These are phyloP conservation scores for Selenia dentaria DNA, from an alignment of 2,888 invertebrate species.

Conservation along the genomic window DNA sequence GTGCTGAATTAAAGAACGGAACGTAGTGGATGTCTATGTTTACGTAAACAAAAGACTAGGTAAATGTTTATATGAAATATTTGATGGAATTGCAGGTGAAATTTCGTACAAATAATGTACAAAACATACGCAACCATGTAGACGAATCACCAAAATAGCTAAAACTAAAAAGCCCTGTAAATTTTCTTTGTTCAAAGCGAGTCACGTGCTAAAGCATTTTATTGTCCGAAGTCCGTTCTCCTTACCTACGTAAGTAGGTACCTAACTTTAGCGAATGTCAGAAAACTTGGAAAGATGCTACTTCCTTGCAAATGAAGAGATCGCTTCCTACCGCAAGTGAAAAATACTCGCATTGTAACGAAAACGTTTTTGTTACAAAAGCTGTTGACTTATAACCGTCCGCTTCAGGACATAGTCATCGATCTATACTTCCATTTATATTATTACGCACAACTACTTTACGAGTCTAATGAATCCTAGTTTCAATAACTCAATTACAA, in stretches of 20 bases:
- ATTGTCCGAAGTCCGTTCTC: constrained; percentile 55
- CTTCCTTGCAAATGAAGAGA: constrained; percentile 64
- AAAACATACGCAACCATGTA: too few relatives aligned
- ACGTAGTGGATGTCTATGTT: too few relatives aligned
- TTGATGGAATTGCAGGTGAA: too few relatives aligned
- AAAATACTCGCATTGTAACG: constrained; percentile 37
- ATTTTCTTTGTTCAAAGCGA: constrained; percentile 64
- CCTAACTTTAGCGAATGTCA: constrained; percentile 36
- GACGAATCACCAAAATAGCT: constrained; percentile 38
- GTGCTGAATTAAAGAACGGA: too few relatives aligned
- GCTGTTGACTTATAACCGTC: constrained; percentile 12
- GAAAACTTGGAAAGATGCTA: constrained; percentile 44
- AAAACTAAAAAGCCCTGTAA: constrained; percentile 49
- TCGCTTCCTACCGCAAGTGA: constrained; percentile 39
- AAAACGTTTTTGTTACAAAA: constrained; percentile 20
- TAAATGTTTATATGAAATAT: too few relatives aligned
- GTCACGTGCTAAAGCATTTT: constrained; percentile 76
- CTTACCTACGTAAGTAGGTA: too few relatives aligned
- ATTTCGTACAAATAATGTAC: too few relatives aligned
- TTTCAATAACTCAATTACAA: constrained; percentile 44
- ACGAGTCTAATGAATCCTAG: constrained; percentile 18
- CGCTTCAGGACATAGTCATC: constrained; percentile 2
- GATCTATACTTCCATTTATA: constrained; percentile 14
- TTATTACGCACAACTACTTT: constrained; percentile 21
- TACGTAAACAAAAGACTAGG: too few relatives aligned